Conservation (phyloP, 1,140 invertebrate genomes). For the Macrobrachium rosenbergii region DNA sequence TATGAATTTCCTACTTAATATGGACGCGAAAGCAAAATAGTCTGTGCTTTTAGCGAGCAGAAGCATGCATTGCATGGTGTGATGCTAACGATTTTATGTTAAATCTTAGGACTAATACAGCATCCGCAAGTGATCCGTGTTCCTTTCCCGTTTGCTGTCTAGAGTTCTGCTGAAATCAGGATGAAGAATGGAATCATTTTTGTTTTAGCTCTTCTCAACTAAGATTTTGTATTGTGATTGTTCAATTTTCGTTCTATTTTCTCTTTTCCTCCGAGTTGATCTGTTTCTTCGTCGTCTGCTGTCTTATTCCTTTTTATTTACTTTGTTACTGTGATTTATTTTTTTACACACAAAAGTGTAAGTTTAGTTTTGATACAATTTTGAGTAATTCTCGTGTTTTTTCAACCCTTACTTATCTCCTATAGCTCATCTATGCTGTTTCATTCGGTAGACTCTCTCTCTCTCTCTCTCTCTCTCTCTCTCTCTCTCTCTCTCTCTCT, state of each 20-base stretch:
- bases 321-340: neutral
- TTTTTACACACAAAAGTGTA: neutral
- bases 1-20: too few relatives aligned
- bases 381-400: neutral
- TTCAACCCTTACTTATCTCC: neutral
- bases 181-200: neutral
- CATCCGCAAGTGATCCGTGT: too few relatives aligned
- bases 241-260: neutral
- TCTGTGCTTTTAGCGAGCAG: too few relatives aligned
- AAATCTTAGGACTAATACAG: too few relatives aligned
- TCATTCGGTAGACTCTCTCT: neutral
- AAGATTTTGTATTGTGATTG: neutral
- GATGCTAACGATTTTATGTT: too few relatives aligned
- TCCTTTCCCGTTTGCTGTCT: too few relatives aligned
- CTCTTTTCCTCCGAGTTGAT: neutral
- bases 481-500: neutral
- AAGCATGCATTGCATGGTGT: too few relatives aligned
- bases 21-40: too few relatives aligned
- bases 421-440: too few relatives aligned
- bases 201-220: neutral
- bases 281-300: neutral
- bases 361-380: neutral
- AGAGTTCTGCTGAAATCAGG: too few relatives aligned
- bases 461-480: conserved; percentile 6
- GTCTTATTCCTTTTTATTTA: neutral